phyloP scores from a whole-genome alignment of 1,140 invertebrate genomes.

The Pentalonia nigronervosa region DNA sequence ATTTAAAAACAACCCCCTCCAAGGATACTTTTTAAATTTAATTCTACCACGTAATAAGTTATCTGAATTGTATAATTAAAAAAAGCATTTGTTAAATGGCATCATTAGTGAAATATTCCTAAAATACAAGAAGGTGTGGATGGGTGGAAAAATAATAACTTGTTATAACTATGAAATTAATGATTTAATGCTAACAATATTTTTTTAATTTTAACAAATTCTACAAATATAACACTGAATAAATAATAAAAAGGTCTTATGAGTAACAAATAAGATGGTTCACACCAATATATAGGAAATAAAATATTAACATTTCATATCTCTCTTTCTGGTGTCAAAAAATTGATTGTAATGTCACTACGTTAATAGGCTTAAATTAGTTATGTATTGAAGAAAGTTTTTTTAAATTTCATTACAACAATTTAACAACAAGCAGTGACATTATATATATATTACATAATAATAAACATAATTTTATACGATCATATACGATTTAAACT shows the following conservation, averaged over 20 bases:
- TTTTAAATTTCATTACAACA: constrained; percentile 56
- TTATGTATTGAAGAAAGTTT: constrained; percentile 42
- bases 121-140: constrained; percentile 16
- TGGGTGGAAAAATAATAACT: constrained; percentile 47
- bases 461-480: constrained; percentile 55
- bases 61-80: constrained; percentile 16
- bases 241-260: constrained; percentile 58
- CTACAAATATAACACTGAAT: constrained; percentile 58
- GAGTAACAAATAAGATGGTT: constrained; percentile 56
- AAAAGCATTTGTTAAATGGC: background rate
- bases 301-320: constrained; percentile 42
- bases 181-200: constrained; percentile 56
- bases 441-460: constrained; percentile 58
- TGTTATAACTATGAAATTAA: constrained; percentile 55
- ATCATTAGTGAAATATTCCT: background rate
- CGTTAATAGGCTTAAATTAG: constrained; percentile 49
- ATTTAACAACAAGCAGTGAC: constrained; percentile 58
- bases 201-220: constrained; percentile 56
- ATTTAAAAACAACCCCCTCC: background rate
- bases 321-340: constrained; percentile 54
- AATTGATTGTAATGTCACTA: constrained; percentile 57
- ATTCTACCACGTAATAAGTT: constrained; percentile 18
- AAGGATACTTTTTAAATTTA: background rate
- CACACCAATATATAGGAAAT: constrained; percentile 42
- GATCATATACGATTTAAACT: constrained; percentile 52